These are phyloP conservation scores for Steatocranus sp. DNA, from an alignment of 2,797 vertebrate species.

Conservation along the genomic window DNA sequence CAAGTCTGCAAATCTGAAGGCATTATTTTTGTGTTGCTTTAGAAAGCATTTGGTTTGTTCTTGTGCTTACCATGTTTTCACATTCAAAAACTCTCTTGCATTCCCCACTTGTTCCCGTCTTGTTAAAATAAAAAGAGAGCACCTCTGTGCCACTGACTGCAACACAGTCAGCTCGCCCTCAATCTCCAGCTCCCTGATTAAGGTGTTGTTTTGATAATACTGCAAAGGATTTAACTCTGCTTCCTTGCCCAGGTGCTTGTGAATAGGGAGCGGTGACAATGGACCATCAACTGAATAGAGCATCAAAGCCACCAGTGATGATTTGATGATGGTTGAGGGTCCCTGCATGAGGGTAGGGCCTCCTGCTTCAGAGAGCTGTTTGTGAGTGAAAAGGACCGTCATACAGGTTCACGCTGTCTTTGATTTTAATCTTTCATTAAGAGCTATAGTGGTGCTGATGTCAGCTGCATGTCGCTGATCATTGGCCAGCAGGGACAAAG, in stretches of 20 bases:
- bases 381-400: slow-evolving; percentile 36
- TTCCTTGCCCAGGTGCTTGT: slow-evolving; percentile 49
- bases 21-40: neutral
- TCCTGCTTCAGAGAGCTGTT: slow-evolving; percentile 44
- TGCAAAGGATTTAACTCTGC: slow-evolving; percentile 20
- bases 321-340: slow-evolving; percentile 55
- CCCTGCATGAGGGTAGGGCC: slow-evolving; percentile 63
- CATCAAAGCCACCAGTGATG: slow-evolving; percentile 61
- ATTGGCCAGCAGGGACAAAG: slow-evolving; percentile 37
- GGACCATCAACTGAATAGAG: slow-evolving; percentile 44
- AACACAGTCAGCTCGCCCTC: neutral
- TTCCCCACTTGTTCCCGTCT: neutral
- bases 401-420: slow-evolving; percentile 50
- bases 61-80: neutral
- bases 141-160: neutral
- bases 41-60: neutral
- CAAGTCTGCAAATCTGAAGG: neutral
- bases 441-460: slow-evolving; percentile 43
- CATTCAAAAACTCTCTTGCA: neutral
- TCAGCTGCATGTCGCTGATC: slow-evolving; percentile 49
- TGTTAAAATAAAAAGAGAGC: neutral
- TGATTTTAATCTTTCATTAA: slow-evolving; percentile 44
- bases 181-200: slow-evolving; percentile 1
- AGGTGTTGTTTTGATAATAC: slow-evolving; percentile 57
- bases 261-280: slow-evolving; percentile 50